phyloP scores from a whole-genome alignment of 2,888 invertebrate genomes.

The Phengaris alcon region DNA sequence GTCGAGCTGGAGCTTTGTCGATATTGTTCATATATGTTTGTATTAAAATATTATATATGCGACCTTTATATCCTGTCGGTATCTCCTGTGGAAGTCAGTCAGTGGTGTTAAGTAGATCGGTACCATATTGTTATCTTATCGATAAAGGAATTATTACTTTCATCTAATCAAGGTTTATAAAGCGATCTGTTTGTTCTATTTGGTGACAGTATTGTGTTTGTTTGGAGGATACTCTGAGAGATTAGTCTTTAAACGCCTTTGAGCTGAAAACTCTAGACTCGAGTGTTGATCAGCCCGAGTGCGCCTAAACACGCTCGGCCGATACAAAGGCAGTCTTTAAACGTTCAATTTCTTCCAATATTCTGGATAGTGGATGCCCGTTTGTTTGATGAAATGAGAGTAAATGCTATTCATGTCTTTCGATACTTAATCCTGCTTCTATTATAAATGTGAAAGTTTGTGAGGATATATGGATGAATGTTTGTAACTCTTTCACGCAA shows the following conservation, averaged over 20 bases:
- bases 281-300: constrained; percentile 1
- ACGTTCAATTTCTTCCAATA: neutral
- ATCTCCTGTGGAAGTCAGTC: neutral
- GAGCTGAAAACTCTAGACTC: constrained; percentile 15
- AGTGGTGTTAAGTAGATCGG: neutral
- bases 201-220: neutral
- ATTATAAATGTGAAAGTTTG: no score
- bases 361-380: neutral
- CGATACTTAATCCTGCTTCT: no score
- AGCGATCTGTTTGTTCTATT: neutral
- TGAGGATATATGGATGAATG: no score
- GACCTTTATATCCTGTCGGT: neutral
- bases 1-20: no score
- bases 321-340: no score
- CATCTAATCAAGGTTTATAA: neutral
- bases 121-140: neutral
- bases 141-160: neutral
- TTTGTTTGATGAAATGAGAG: no score
- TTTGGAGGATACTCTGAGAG: neutral
- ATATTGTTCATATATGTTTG: no score
- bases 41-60: neutral
- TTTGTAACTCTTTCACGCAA: no score
- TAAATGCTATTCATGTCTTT: no score
- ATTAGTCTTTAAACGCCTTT: neutral
- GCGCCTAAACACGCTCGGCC: neutral